phyloP scores from a whole-genome alignment of 2,888 invertebrate species.

The Idaea aversata region DNA sequence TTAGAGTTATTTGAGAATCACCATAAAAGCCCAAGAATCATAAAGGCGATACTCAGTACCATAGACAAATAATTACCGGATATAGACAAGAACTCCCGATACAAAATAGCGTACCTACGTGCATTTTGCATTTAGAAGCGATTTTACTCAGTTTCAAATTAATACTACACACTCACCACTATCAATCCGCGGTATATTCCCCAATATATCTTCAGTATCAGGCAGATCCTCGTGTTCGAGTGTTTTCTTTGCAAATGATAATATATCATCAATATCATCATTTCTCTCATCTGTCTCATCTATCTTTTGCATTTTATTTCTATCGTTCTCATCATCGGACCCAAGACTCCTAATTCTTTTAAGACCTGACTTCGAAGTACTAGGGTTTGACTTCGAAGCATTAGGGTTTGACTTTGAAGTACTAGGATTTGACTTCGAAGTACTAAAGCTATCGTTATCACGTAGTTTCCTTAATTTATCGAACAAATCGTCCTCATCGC shows the following conservation, averaged over 20 bases:
- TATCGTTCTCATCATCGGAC: constrained; percentile 47
- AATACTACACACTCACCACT: constrained; percentile 48
- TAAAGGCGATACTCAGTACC: too few species aligned
- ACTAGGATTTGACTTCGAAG: constrained; percentile 1
- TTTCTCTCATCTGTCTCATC: constrained; percentile 49
- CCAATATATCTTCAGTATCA: constrained; percentile 65
- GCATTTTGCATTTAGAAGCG: too few species aligned
- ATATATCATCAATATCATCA: constrained; percentile 57
- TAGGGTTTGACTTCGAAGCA: constrained; percentile 2
- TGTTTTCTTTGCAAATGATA: constrained; percentile 71
- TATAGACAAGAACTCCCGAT: too few species aligned
- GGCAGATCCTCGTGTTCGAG: constrained; percentile 60
- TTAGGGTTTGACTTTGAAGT: constrained; percentile 4
- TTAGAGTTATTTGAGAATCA: too few species aligned
- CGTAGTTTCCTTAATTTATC: constrained; percentile 65
- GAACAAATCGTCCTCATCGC: constrained; percentile 68
- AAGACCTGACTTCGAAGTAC: constrained; percentile 28
- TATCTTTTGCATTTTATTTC: constrained; percentile 63
- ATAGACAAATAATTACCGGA: too few species aligned
- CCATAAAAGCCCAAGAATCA: too few species aligned
- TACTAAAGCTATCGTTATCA: constrained; percentile 33
- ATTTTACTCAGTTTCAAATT: not conserved
- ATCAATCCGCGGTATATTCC: constrained; percentile 42
- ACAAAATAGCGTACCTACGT: too few species aligned
- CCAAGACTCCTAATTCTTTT: constrained; percentile 62